Base-by-base conservation (phyloP, 92 coral and sea anemone species). In the Micromussa lordhowensis region DNA sequence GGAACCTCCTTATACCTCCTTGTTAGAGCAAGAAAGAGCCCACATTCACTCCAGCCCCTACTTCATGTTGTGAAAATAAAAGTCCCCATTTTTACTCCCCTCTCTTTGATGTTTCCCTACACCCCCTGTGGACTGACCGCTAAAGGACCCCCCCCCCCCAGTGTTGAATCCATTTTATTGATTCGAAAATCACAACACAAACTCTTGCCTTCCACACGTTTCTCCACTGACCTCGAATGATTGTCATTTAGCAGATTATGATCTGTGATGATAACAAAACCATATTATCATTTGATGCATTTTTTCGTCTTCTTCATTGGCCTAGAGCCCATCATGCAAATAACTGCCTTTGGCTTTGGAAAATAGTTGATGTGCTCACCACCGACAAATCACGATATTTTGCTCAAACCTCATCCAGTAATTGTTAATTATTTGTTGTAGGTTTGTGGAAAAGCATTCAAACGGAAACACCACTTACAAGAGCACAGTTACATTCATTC, bases 371-470 rank as follows among this genome's bases (percentile, higher is more conserved):
- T 36, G 3, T 36, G 38, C 38, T 36, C 4, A 5, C 38, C 38
- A 36, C 3, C 4, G 38, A 36, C 38, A 36, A 36, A 36, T 36
- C 38, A 36, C 38, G 38, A 5, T 36, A 36, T 2, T 36, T 36
- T 36, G 38, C 3, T 36, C 38, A 36, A n/a, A 36, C 38, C 1
- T 36, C 4, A 5, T 36, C 3, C 38, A 36, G 4, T 36, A 36
- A 36, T 2, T 36, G 38, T 36, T 36, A 57, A 34, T 32, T 51
- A 68, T 83, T 83, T 76, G 57, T 85, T 74, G 66, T 82, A 94
- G 96, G 92, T 92, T 4, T 94, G 96, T 70, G 96, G 93, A 2
- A 94, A 94, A 86, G 93, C 93, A n/a, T 94, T 94, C 84, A 94
- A 94, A 81, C 90, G 96, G 17, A 90, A 82, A 28, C 94, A 94